Evolutionary conservation across 2,888 invertebrate genomes (phyloP), one percentile per base, ranked within the genome.

Genomic region (Oxytorus armatus): DNA sequence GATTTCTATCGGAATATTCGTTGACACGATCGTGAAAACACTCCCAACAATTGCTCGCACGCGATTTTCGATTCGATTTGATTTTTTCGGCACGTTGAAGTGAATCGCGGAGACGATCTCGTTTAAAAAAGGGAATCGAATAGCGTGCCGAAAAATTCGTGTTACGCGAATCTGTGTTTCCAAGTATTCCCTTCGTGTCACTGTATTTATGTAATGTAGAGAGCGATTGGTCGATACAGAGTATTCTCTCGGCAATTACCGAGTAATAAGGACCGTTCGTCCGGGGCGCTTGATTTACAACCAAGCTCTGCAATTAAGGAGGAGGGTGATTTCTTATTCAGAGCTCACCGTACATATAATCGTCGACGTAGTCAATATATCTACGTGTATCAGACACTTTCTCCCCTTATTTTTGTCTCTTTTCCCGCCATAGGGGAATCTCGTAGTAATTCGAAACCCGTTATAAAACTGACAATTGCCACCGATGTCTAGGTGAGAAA

Each of bases 231-330:
- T 21, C 23, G 18, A 25, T 4, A 16, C 57, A 18, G 7, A 44
- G 44, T 44, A 11, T 3, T 29, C 25, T 1, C 70, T 23, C 23
- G 44, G 72, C 63, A 49, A 65, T 77, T 63, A 53, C 44, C 39
- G 57, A 42, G 61, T 49, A 51, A 77, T 55, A 72, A 72, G 21
- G 47, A 55, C 16, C 44, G 23, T 47, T 36, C 36, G 8, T n/a
- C 36, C 59, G 8, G 57, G 14, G 68, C 14, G 25, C 63, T 57
- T 69, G 79, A 79, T 79, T 76, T 79, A 79, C 49, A 63, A 63
- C 49, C 49, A 14, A 42, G 33, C 49, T 23, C 55, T 63, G 59
- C 25, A 76, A 79, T 79, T 76, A 79, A 47, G 57, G 39, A 51
- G 33, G 51, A 49, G 33, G 18, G 42, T 57, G 65, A 75, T 79